Base-by-base conservation (phyloP, 2,797 vertebrate genomes). In the Rachycentron canadum region DNA sequence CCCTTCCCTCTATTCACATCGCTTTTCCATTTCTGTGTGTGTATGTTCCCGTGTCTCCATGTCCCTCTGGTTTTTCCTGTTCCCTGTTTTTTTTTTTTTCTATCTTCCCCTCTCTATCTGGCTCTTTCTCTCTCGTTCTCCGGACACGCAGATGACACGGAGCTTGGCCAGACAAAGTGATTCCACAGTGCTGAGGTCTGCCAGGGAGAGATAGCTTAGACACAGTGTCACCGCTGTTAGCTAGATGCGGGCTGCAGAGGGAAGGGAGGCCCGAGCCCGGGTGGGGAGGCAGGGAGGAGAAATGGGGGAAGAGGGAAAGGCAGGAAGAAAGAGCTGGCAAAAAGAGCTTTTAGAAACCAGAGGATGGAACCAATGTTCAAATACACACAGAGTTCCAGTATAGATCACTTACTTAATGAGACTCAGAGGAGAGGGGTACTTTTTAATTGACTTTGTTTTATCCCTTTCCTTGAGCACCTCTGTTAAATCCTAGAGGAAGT, bases 111-210 rank as follows among this genome's bases (percentile, higher is more conserved):
- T 70, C 64, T 72, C 56, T 62, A 67, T 86, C 71, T 82, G 62
- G 62, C 69, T 60, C 58, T 61, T 65, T 74, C 58, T 40, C 75
- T 64, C 72, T 73, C 69, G 4, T 77, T 87, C 85, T 82, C 57
- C 55, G 89, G 88, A 85, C 84, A 84, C 78, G 87, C 83, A 90
- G 91, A 93, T 94, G 93, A 93, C 90, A 93, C 79, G 86, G 89
- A 78, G 88, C 87, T 93, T 61, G 86, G 89, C 84, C 84, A 83
- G 90, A 88, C 92, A 92, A 93, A 94, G 90, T 91, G 92, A 94
- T 94, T 95, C 89, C 88, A 85, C 89, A 84, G 87, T 69, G 62
- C 55, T 6, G 72, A 82, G 85, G 91, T 87, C 94, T 95, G 94
- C 87, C 84, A 79, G 87, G 65, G 65, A 88, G 89, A 92, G 93